Conservation (phyloP, 2,797 vertebrate species). For the Mus caroli region DNA sequence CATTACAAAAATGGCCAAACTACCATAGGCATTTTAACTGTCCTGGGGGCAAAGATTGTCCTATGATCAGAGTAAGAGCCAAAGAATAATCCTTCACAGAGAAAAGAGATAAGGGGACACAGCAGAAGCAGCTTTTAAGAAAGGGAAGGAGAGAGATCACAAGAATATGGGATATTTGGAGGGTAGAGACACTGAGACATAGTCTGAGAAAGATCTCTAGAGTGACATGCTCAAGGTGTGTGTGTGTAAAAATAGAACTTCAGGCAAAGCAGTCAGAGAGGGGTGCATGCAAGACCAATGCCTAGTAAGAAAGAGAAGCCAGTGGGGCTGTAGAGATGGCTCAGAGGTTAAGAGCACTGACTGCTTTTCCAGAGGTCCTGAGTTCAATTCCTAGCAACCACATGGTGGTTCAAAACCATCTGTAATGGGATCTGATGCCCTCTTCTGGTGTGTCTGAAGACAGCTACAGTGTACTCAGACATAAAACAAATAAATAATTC, state of each 20-base stretch:
- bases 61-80: background rate
- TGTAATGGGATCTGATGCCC: too few species aligned
- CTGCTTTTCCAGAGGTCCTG: too few species aligned
- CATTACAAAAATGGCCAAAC: background rate
- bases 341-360: too few species aligned
- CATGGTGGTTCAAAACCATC: too few species aligned
- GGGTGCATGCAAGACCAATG: background rate
- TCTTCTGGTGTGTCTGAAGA: too few species aligned
- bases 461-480: too few species aligned
- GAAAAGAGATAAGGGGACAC: constrained; percentile 3
- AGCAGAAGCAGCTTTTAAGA: constrained; percentile 30
- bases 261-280: background rate
- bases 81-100: constrained; percentile 43
- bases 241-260: background rate
- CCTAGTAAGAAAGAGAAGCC: background rate
- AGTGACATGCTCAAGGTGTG: background rate
- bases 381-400: too few species aligned
- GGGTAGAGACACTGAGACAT: constrained; percentile 41
- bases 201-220: constrained; percentile 20
- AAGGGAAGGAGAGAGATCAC: background rate
- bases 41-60: background rate
- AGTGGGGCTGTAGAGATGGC: too few species aligned
- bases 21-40: background rate
- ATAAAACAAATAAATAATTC: too few species aligned
- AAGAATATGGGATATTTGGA: background rate